phyloP scores from a whole-genome alignment of 2,113 vertebrate species.

The Megaceryle maxima region DNA sequence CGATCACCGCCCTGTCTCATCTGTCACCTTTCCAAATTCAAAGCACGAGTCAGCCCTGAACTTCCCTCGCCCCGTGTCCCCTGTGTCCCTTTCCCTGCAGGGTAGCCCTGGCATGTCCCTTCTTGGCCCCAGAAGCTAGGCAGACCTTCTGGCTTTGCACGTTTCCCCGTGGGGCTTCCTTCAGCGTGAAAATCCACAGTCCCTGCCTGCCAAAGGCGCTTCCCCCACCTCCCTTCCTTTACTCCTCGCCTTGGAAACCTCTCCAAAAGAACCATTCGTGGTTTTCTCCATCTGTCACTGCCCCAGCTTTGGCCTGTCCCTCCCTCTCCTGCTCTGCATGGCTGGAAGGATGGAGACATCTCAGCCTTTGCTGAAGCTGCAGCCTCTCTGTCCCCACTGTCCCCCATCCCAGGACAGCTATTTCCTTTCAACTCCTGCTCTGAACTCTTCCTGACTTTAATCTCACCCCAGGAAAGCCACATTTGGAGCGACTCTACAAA shows the following conservation, averaged over 20 bases:
- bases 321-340: background rate
- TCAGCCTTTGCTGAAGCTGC: background rate
- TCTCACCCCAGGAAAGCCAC: background rate
- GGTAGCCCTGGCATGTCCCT: background rate
- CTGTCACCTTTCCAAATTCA: background rate
- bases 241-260: background rate
- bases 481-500: background rate
- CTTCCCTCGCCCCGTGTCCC: background rate
- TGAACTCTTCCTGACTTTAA: background rate
- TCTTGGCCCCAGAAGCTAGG: background rate
- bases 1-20: background rate
- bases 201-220: background rate
- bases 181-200: background rate
- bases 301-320: background rate
- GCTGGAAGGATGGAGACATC: background rate
- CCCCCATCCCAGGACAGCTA: background rate
- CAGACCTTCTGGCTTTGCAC: background rate
- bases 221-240: background rate
- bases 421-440: background rate
- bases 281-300: background rate
- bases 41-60: rapidly evolving
- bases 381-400: background rate
- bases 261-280: background rate
- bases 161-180: background rate
- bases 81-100: background rate